Conservation (phyloP, 2,113 vertebrate genomes). For the Hyla sarda region DNA sequence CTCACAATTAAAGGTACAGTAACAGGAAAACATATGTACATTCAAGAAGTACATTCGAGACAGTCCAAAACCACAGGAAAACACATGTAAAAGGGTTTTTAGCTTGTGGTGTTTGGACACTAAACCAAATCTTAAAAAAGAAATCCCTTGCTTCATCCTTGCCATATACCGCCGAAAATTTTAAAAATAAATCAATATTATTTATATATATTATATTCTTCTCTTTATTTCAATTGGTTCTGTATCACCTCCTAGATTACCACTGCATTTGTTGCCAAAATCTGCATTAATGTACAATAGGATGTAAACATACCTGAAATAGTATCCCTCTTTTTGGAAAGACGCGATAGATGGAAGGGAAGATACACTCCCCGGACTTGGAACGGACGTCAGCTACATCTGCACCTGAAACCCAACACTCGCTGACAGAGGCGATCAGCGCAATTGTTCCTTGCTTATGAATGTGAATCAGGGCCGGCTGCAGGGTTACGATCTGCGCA, state of each 20-base stretch:
- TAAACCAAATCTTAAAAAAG: no score
- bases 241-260: background rate
- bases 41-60: no score
- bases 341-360: conserved; percentile 23
- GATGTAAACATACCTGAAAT: conserved; percentile 10
- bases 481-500: conserved; percentile 29
- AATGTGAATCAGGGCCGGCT: conserved; percentile 14
- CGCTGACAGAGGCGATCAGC: background rate
- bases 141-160: no score
- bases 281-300: background rate
- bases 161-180: no score
- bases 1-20: no score
- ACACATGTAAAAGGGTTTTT: no score
- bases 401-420: conserved; percentile 37
- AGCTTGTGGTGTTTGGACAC: no score
- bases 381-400: conserved; percentile 37
- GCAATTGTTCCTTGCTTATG: background rate
- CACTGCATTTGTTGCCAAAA: background rate
- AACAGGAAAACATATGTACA: no score
- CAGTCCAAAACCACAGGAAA: no score
- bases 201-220: background rate
- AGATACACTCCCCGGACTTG: background rate
- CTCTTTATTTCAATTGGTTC: background rate
- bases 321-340: background rate
- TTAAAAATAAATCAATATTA: no score